Evolutionary conservation across 1,140 invertebrate genomes (phyloP).

Genomic region (Bactericera cockerelli): DNA sequence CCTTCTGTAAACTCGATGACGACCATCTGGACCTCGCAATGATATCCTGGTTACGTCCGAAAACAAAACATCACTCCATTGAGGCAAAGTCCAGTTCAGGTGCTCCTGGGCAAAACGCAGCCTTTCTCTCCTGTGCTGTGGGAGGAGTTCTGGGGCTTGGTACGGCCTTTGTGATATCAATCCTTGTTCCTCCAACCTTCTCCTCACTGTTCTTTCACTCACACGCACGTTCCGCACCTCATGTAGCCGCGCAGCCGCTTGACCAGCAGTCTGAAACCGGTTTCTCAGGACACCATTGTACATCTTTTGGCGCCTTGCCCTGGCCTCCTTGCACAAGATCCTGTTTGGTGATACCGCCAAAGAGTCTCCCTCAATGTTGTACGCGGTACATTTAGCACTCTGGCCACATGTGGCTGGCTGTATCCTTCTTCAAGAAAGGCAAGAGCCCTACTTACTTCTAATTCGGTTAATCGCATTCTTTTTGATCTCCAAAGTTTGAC

Average conservation of each 20-base stretch:
- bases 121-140: slow-evolving; percentile 9
- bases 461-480: neutral
- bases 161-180: slow-evolving; percentile 13
- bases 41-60: slow-evolving; percentile 21
- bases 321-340: slow-evolving; percentile 4
- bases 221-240: neutral
- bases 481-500: neutral
- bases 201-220: neutral
- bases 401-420: neutral
- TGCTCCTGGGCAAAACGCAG: slow-evolving; percentile 14
- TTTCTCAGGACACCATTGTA: neutral
- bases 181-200: neutral
- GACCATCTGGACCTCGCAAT: slow-evolving; percentile 16
- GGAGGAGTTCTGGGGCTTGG: slow-evolving; percentile 14
- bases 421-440: neutral
- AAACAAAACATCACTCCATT: slow-evolving; percentile 21
- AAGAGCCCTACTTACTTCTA: neutral
- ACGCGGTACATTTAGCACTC: neutral
- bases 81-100: slow-evolving; percentile 10
- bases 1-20: slow-evolving; percentile 22
- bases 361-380: neutral
- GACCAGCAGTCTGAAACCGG: neutral
- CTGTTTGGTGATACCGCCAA: neutral
- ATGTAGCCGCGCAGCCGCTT: neutral
- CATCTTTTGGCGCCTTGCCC: neutral